Base-by-base conservation (phyloP, 2,888 invertebrate species). In the Copidosoma aretas region DNA sequence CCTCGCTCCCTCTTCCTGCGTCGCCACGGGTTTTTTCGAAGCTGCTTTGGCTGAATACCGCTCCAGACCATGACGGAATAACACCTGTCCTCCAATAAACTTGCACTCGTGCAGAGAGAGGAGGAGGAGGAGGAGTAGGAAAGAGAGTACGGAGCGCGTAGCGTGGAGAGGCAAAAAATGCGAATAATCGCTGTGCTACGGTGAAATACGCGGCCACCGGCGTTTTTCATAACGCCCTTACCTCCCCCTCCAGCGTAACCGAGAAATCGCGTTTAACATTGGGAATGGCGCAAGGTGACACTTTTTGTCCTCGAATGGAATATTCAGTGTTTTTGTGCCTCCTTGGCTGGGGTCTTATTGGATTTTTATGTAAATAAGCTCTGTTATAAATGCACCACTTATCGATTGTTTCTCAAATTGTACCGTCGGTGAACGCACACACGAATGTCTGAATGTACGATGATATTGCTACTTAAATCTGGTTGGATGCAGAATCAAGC, bases 1-100 rank as follows among this genome's bases (percentile, higher is more conserved):
- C n/a, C 32, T 12, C n/a, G n/a, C n/a, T n/a, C n/a, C 64, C 43
- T 46, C 12, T 46, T 64, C 3, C 8, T 32, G 3, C 65, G 68
- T 71, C 68, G 62, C 51, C 68, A 67, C 64, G 56, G 63, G 46
- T 65, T 62, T 68, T 68, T 68, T 71, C 49, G 56, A 65, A 71
- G 59, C 64, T 3, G 24, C 53, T 64, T 67, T 12, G 3, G 19
- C 51, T 21, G 43, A 60, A 56, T 60, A 43, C 52, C 21, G 53
- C 58, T 32, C 4, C 32, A 32, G 49, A 64, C 39, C 67, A 57
- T 67, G 70, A 67, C 63, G 60, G 64, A 60, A 60, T 63, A 67
- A 61, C 53, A 57, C 64, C 58, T 61, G 58, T 32, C 43, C 32
- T 12, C 60, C 61, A 52, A 67, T 69, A 69, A 65, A 69, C 53